Base-by-base conservation (phyloP, 2,797 vertebrate genomes). In the Hoplostethus mediterraneus region DNA sequence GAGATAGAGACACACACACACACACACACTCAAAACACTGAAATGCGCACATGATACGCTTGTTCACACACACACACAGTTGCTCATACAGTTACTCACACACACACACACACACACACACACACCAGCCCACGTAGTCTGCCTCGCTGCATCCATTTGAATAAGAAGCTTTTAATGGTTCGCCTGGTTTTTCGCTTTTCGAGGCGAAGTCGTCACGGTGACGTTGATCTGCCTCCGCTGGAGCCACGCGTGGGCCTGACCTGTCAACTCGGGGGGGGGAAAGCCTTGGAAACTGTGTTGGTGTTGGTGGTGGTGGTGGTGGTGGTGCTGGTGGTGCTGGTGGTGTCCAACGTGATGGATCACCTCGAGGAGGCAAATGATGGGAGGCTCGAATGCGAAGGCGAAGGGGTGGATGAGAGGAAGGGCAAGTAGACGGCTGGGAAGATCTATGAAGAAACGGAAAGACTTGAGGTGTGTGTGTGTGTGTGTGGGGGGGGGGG, bases 91-190 rank as follows among this genome's bases (percentile, higher is more conserved):
- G 53, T 63, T 71, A 30, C 68, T 64, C 54, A 77, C 10, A 36
- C 58, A 67, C 48, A 28, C 49, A 55, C 66, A 59, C 40, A 28
- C 49, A 55, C 54, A 77, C 10, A 36, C 58, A 67, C 48, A 28
- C 49, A 55, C 66, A 59, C 40, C 60, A 42, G 42, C 67, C 42
- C 42, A 56, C 44, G 33, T 52, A 30, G 44, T 44, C 58, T 49
- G 67, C 79, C 56, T 78, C 77, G 45, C 49, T 84, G 73, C 81
- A 78, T 82, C 72, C 60, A 82, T 88, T 87, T 87, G 82, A 85
- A 86, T 89, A 89, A 89, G 77, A 83, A 70, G 77, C 77, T 84
- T 87, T 79, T 84, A 84, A 80, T 79, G 73, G 78, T 79, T 79
- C 78, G 59, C 76, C 71, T 73, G 80, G 62, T 77, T 88, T 77